Evolutionary conservation across 37 sponge, comb jelly and placozoan genomes (phyloP).

Genomic region (Hormiphora californensis): DNA sequence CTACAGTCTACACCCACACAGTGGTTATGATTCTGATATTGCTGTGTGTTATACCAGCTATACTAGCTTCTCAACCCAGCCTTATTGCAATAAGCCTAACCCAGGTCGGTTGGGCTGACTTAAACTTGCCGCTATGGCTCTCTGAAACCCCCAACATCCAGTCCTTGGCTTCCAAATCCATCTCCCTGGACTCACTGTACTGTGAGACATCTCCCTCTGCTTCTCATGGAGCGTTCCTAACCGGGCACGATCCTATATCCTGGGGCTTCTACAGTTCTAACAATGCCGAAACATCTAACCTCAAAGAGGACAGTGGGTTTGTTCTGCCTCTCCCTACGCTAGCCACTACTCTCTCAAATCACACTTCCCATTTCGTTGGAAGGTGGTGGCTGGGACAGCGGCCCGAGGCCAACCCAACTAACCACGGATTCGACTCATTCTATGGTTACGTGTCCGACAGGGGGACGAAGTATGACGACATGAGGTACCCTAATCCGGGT

Average conservation of each 20-base stretch:
- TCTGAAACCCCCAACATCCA: constrained; percentile 34
- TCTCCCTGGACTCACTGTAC: constrained; percentile 26
- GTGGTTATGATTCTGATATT: no score
- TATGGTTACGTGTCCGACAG: neutral
- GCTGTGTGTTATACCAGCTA: no score
- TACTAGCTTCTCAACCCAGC: no score
- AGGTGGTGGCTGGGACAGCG: constrained; percentile 36
- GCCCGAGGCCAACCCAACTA: constrained; percentile 25
- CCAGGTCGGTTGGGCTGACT: no score
- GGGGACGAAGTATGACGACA: neutral
- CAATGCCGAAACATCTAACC: neutral
- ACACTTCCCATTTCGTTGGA: neutral
- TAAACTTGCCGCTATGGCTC: no score
- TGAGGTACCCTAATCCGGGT: neutral
- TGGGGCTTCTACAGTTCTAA: constrained; percentile 34
- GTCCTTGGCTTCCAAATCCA: neutral
- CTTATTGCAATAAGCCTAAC: no score
- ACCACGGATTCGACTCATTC: constrained; percentile 5
- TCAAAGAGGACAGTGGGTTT: constrained; percentile 9
- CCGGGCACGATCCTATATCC: neutral
- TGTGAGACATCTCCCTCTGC: constrained; percentile 40
- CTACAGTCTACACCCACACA: no score
- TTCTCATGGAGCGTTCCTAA: neutral
- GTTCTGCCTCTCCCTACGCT: neutral
- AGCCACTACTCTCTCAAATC: neutral